Conservation (phyloP, 2,888 invertebrate genomes). For the Nomada fucata region DNA sequence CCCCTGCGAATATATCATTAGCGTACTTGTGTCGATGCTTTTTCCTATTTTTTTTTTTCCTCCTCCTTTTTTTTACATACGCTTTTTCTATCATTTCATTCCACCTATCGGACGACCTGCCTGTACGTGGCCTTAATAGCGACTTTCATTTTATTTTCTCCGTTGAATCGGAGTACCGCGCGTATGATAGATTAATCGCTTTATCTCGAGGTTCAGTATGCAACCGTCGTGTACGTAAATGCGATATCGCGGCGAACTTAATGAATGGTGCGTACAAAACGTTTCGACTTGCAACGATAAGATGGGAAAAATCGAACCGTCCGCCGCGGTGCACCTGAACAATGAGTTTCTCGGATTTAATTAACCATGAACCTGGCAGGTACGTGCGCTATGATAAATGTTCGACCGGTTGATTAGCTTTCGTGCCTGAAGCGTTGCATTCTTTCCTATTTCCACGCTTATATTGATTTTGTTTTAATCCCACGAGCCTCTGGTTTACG, state of each 20-base stretch:
- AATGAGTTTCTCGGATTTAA: slow-evolving; percentile 21
- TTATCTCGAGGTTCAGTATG: slow-evolving; percentile 16
- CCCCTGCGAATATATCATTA: slow-evolving; percentile 35
- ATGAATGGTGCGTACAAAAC: slow-evolving; percentile 5
- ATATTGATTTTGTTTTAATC: too few species aligned
- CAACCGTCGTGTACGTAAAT: background rate
- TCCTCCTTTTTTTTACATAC: background rate
- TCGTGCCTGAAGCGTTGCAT: too few species aligned
- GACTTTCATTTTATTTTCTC: slow-evolving; percentile 45
- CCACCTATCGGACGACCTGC: background rate
- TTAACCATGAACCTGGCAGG: background rate
- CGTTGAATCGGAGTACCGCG: slow-evolving; percentile 21
- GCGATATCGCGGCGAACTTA: background rate
- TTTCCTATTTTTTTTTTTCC: background rate
- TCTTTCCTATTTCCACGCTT: too few species aligned
- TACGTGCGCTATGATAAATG: slow-evolving; percentile 10
- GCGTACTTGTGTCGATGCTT: slow-evolving; percentile 21
- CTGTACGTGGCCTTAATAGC: slow-evolving; percentile 34
- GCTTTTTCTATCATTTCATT: background rate
- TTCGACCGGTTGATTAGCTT: background rate
- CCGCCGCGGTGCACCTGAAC: background rate
- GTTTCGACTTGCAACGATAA: slow-evolving; percentile 13
- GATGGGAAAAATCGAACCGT: background rate
- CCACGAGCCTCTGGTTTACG: too few species aligned
- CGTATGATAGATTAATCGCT: slow-evolving; percentile 36